These are phyloP conservation scores for Cheilinus undulatus DNA, from an alignment of 2,113 vertebrate species.

Conservation along the genomic window DNA sequence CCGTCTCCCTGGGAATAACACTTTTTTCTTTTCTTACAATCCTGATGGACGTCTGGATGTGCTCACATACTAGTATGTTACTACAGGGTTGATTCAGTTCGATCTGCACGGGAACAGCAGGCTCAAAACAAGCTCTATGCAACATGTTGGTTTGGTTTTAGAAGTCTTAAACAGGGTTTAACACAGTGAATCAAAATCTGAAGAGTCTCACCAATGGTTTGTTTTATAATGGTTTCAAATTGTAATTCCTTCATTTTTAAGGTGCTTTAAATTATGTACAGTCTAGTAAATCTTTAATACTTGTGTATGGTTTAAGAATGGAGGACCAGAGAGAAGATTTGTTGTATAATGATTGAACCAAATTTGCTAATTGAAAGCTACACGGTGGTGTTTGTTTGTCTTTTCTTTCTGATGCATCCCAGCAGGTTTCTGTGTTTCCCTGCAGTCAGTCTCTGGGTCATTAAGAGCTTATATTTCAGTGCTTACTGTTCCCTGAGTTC, in stretches of 20 bases:
- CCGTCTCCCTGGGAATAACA: not conserved
- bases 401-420: not conserved
- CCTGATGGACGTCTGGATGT: not conserved
- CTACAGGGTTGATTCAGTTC: conserved; percentile 11
- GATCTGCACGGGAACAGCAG: conserved; percentile 17
- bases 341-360: not conserved
- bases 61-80: not conserved
- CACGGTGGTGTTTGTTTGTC: not conserved
- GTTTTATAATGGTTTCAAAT: not conserved
- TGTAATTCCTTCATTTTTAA: not conserved
- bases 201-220: not conserved
- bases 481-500: too few species aligned
- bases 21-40: not conserved
- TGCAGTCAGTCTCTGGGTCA: too few species aligned
- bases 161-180: conserved; percentile 46
- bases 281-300: not conserved
- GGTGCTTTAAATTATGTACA: not conserved
- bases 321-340: not conserved
- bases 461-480: too few species aligned
- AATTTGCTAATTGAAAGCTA: not conserved
- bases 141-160: conserved; percentile 35
- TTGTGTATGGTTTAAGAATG: not conserved
- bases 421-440: not conserved
- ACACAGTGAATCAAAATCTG: not conserved
- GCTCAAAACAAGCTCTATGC: conserved; percentile 58